Evolutionary conservation across 2,113 vertebrate genomes (phyloP).

Genomic region (Nycticryphes semicollaris): DNA sequence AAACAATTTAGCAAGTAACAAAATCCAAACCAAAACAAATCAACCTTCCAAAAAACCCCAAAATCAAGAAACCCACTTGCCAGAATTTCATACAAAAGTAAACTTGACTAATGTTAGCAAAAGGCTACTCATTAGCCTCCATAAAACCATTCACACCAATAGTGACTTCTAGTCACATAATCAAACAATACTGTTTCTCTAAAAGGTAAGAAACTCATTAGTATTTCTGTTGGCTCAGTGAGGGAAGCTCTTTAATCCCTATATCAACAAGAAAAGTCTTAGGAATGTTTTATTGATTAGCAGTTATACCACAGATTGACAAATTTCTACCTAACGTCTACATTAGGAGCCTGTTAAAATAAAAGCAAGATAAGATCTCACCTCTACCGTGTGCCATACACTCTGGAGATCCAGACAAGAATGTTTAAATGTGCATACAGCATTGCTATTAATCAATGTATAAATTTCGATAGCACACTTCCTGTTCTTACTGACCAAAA

Average conservation of each 20-base stretch:
- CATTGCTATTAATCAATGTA: background rate
- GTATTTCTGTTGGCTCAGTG: slow-evolving; percentile 14
- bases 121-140: background rate
- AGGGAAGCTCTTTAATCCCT: slow-evolving; percentile 36
- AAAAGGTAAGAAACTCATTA: slow-evolving; percentile 10
- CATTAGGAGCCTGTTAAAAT: background rate
- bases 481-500: background rate
- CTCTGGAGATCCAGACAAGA: background rate
- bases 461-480: background rate
- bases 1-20: background rate
- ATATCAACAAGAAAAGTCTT: background rate
- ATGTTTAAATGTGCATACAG: accelerated
- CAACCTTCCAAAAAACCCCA: background rate
- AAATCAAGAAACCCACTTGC: background rate
- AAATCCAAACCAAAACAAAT: background rate
- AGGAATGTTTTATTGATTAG: background rate
- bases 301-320: background rate
- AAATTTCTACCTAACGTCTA: background rate
- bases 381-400: accelerated
- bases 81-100: background rate
- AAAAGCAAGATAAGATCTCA: background rate
- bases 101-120: background rate
- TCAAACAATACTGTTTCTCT: background rate
- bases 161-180: background rate
- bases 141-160: background rate